Evolutionary conservation across 2,113 vertebrate species (phyloP).

Genomic region (Amazona vittata): DNA sequence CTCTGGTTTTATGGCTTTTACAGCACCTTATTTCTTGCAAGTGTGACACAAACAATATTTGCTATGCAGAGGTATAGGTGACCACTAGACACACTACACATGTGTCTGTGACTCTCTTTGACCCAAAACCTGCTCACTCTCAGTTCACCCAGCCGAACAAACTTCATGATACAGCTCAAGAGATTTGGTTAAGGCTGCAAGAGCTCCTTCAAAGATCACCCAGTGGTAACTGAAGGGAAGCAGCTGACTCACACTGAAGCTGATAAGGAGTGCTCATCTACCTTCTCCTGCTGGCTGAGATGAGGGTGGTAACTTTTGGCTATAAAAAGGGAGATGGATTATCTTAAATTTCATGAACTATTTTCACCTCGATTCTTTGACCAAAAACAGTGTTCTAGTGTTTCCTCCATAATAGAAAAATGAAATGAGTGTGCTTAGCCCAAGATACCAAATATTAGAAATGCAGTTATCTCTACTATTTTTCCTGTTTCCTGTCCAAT

Average conservation of each 20-base stretch:
- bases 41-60: neutral
- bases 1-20: neutral
- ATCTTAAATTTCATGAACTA: neutral
- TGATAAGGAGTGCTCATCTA: neutral
- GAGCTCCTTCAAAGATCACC: neutral
- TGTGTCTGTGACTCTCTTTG: neutral
- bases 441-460: neutral
- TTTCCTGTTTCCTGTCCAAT: neutral
- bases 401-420: neutral
- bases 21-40: neutral
- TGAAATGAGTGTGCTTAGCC: neutral
- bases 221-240: neutral
- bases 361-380: neutral
- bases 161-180: neutral
- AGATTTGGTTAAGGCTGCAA: neutral
- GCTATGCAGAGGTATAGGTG: neutral
- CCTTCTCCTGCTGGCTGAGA: neutral
- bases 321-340: neutral
- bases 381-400: neutral
- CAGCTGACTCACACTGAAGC: neutral
- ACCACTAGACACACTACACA: neutral
- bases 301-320: neutral
- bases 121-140: accelerated
- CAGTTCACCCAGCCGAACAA: neutral
- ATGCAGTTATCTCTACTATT: neutral